Base-by-base conservation (phyloP, 2,797 vertebrate genomes). In the Heteromormyrus szaboi region DNA sequence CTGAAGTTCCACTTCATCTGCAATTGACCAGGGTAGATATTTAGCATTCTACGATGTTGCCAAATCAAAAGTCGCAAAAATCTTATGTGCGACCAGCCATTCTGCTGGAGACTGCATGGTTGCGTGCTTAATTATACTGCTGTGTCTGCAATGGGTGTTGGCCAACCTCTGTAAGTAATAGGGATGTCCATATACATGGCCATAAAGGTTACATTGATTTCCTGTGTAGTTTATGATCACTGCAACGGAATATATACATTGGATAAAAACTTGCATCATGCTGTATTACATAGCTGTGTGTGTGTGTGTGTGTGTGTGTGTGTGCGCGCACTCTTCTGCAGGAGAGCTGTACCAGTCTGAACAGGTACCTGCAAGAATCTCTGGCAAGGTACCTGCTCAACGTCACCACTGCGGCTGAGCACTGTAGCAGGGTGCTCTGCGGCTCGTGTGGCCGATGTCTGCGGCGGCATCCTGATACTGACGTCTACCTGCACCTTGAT, bases 301-400 rank as follows among this genome's bases (percentile, higher is more conserved):
- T 25, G 50, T 33, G 9, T 85, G 81, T 29, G 22, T 65, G 62
- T 22, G 56, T 8, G 25, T 25, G 25, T 25, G 53, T n/a, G 29
- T 56, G 29, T 56, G 5, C 0, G 29, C 37, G 41, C 12, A 11
- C 33, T 4, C 33, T 11, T 62, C 9, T 87, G 44, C 90, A 97
- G 96, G 88, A 79, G 54, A 95, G 90, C 91, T 97, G 96, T 91
- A 93, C 90, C 48, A 92, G 44, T 86, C 90, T 97, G 19, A 95
- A 94, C 1, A 86, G 92, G 0, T 97, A 97, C 92, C 93, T 97
- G 46, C 89, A 87, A 46, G 95, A 94, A 33, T 89, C 92, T 0
- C 92, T 97, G 91, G 96, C 96, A 2, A 95, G 65, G 50, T 97
- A 97, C 93, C 95, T 97, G 44, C 93, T 96, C 44, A 97, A 97